Evolutionary conservation across 1,140 invertebrate species (phyloP), one percentile per base, ranked within the genome.

Genomic region (Metaphire vulgaris): DNA sequence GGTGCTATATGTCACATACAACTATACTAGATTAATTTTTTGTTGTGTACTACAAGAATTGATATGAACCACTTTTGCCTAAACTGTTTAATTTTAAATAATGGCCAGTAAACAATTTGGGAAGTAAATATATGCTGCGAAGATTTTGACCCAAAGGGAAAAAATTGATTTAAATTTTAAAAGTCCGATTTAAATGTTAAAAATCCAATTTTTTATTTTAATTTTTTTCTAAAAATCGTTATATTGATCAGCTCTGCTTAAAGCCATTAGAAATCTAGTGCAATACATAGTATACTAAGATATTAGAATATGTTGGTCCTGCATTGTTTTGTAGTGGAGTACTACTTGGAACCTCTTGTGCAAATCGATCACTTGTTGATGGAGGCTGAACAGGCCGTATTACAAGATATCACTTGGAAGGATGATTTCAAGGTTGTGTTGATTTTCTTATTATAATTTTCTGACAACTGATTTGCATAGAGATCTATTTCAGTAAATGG

Each of bases 291-390:
- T 56, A 14, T 34, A 41, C 26, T 41, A 73, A 26, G 1, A 2
- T 21, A 21, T 28, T 28, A 12, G 30, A 6, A 56, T 34, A 33
- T 34, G 16, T 41, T 41, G 0, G 41, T 29, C 34, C 56, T 14
- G 34, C 34, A 41, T 41, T 33, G 1, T 1, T 30, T 34, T 69
- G n/a, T 34, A 73, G 72, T 73, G 14, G 72, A 73, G 41, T 73
- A 73, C 33, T 41, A 41, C 2, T 41, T 73, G 33, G 33, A 33
- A 30, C 72, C 72, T 21, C 33, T 73, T 26, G 30, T 34, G 1
- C 72, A 73, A 64, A 73, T 73, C 29, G 72, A 73, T 73, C 72
- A 73, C 2, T 34, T 73, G n/a, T 28, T 73, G 28, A 56, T 64
- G 30, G 72, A 73, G 32, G 72, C 72, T 1, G 41, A 73, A 41